Evolutionary conservation across 1,140 invertebrate species (phyloP).

Genomic region (Chymomyza costata): DNA sequence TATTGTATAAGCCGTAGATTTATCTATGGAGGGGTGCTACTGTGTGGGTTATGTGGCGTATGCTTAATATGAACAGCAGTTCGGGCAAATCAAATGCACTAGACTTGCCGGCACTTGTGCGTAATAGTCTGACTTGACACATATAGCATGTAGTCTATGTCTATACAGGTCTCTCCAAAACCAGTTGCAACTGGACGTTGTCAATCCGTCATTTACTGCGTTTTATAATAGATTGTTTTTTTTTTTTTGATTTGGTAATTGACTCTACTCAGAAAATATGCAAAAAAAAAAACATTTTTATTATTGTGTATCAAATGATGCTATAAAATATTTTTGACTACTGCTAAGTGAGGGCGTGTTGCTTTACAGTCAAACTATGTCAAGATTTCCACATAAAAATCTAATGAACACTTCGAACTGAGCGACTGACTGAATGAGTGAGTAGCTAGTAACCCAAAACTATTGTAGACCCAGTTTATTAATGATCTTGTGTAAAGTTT

Average conservation of each 20-base stretch:
- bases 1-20: too few species aligned
- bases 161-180: conserved; percentile 34
- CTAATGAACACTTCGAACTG: not conserved
- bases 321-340: conserved; percentile 32
- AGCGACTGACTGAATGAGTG: not conserved
- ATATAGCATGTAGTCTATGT: too few species aligned
- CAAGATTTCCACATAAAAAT: conserved; percentile 30
- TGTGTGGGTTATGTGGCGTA: conserved; percentile 11
- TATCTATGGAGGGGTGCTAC: conserved; percentile 1
- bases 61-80: too few species aligned
- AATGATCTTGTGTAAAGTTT: conserved; percentile 16
- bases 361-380: conserved; percentile 33
- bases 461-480: too few species aligned
- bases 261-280: conserved; percentile 7
- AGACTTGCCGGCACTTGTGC: conserved; percentile 40
- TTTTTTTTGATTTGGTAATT: not conserved
- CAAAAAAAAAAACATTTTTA: too few species aligned
- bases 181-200: conserved; percentile 32
- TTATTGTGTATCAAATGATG: conserved; percentile 31
- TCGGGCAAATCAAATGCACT: too few species aligned
- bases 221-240: conserved; percentile 37
- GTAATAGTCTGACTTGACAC: conserved; percentile 5
- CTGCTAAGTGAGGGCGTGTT: conserved; percentile 16
- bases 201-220: conserved; percentile 42
- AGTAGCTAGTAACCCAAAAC: conserved; percentile 1